Base-by-base conservation (phyloP, 2,888 invertebrate genomes). In the Parnassius glacialis region DNA sequence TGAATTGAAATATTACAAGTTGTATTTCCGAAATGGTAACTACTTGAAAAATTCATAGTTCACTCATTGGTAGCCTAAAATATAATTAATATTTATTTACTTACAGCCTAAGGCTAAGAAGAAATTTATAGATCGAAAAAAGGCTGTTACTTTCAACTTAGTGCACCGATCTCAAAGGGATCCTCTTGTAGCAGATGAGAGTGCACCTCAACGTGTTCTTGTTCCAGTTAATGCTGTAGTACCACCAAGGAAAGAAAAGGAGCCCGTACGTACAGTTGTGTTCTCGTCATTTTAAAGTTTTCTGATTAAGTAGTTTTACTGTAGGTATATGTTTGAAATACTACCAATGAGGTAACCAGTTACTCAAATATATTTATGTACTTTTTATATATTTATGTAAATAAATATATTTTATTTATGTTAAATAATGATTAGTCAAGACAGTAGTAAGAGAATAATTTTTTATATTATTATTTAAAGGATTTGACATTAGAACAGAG, bases 161-260 rank as follows among this genome's bases (percentile, higher is more conserved):
- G 97, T 98, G 1, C 97, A 98, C 79, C 94, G 99, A 79, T 98
- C 98, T 76, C 98, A 98, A 84, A 94, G 95, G 75, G 99, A 99
- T 93, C 98, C 99, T 1, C 84, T 99, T 57, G 93, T 94, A 0
- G 96, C 96, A 0, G 98, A 98, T 84, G 97, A 97, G 80, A 95
- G 92, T 58, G 98, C 98, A 0, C 97, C 98, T 0, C 96, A 98
- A 79, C 93, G 94, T 71, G 98, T 99, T 25, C 90, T 99, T 2
- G 92, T 96, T 5, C 95, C 95, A 2, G 85, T 93, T 9, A 90
- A 86, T 67, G 89, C 87, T 41, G 83, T 76, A 80, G 70, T 88
- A 66, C 92, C 93, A 0, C 75, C 83, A 0, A 73, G 70, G 64
- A 83, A 86, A 63, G 87, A 88, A 1, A 88, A 86, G 68, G 81